These are phyloP conservation scores for Habropoda laboriosa DNA, from an alignment of 1,140 invertebrate species.

Conservation along the genomic window DNA sequence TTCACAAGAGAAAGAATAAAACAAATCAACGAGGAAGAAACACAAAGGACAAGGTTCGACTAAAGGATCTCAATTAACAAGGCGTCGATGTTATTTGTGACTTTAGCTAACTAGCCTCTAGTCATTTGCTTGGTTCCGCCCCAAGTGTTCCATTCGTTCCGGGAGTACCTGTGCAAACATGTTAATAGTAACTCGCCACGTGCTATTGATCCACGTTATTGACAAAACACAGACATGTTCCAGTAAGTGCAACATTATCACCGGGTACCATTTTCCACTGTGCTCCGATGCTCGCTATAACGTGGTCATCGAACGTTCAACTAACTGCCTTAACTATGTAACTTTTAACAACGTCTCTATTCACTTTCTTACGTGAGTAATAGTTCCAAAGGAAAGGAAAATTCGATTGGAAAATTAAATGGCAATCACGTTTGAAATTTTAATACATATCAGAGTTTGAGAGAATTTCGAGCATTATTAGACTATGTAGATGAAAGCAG, in stretches of 20 bases:
- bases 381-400: too few species aligned
- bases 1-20: neutral
- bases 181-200: slow-evolving; percentile 55
- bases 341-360: neutral
- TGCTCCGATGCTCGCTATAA: slow-evolving; percentile 7
- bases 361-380: too few species aligned
- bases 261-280: slow-evolving; percentile 24
- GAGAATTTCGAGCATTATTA: too few species aligned
- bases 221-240: slow-evolving; percentile 56
- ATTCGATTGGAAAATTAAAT: too few species aligned
- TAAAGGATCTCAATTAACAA: neutral
- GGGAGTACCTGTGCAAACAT: slow-evolving; percentile 59
- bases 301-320: too few species aligned
- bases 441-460: too few species aligned
- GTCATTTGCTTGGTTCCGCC: slow-evolving; percentile 29
- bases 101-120: slow-evolving; percentile 49
- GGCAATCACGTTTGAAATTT: too few species aligned
- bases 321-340: too few species aligned
- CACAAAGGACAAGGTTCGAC: neutral
- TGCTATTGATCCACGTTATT: slow-evolving; percentile 61
- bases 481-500: too few species aligned
- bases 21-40: neutral
- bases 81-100: slow-evolving; percentile 46
- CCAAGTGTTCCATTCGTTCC: slow-evolving; percentile 48
- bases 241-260: slow-evolving; percentile 57